Evolutionary conservation across 1,140 invertebrate species (phyloP).

Genomic region (Megathymus violae): DNA sequence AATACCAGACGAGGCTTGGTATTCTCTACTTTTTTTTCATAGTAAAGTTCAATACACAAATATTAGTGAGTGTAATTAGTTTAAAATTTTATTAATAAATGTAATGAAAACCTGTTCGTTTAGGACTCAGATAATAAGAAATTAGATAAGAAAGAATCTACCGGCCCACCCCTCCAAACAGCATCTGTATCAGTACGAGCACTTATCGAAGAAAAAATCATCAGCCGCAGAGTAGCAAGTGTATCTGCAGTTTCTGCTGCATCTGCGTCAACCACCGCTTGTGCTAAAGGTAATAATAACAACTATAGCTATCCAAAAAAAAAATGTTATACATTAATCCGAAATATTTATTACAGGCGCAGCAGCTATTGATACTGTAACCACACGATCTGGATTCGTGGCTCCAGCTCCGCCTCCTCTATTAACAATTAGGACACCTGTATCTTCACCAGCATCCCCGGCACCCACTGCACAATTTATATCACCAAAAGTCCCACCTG

Average conservation of each 20-base stretch:
- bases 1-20: no score
- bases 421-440: constrained; percentile 82
- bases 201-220: constrained; percentile 96
- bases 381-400: constrained; percentile 71
- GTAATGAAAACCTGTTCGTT: no score
- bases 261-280: constrained; percentile 51
- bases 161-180: constrained; percentile 92
- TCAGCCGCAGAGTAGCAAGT: constrained; percentile 88
- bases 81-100: no score
- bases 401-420: constrained; percentile 83
- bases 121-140: constrained; percentile 94
- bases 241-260: constrained; percentile 52
- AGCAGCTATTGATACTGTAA: constrained; percentile 69
- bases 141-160: constrained; percentile 91
- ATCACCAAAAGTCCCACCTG: constrained; percentile 86
- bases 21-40: no score
- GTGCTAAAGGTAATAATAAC: constrained; percentile 20
- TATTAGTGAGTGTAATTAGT: no score
- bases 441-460: constrained; percentile 80
- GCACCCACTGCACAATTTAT: constrained; percentile 66
- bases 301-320: constrained; percentile 6
- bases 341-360: constrained; percentile 58
- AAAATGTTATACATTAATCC: constrained; percentile 7
- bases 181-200: constrained; percentile 94
- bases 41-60: no score